Evolutionary conservation across 1,140 invertebrate genomes (phyloP), one percentile per base, ranked within the genome.

Genomic region (Drosophila pseudoananassae): DNA sequence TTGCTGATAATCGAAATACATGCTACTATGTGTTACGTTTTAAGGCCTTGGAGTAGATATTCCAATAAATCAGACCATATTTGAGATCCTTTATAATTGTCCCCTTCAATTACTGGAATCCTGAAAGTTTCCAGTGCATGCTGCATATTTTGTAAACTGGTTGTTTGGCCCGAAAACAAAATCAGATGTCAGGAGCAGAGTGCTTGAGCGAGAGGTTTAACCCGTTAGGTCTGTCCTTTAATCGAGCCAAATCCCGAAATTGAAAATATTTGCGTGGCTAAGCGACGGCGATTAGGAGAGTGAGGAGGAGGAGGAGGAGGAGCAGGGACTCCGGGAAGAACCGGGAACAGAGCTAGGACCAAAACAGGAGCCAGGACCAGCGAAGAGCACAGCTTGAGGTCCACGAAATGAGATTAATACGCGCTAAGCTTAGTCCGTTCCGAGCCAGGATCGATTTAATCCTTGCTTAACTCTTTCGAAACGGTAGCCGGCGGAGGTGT

Each of bases 211-310:
- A 36, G 25, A 51, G 64, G 73, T 57, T 64, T 64, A 75, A 72
- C 74, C 60, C 40, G 9, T 43, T 36, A 4, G 33, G 33, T 5
- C 9, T 36, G 63, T 63, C 46, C 61, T 68, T 82, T 88, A 78
- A 88, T 82, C 83, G 33, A 78, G 74, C 38, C 59, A 78, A 83
- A 69, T 78, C 74, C 33, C 79, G 49, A 74, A 76, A 69, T 60
- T 76, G 72, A 88, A 88, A 83, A 83, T 76, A 88, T 88, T 88
- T 88, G 72, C 78, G 63, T 83, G 83, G 75, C 70, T 87, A 87
- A 87, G 83, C 78, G 83, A 79, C 52, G 65, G 70, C 78, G 82
- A 88, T 88, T 87, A 81, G 75, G 50, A 29, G 25, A 2, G 6
- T 1, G 29, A 45, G 23, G 25, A 47, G 51, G 55, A 52, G 46